These are phyloP conservation scores for Pelmatolapia mariae DNA, from an alignment of 2,113 vertebrate species.

Conservation along the genomic window DNA sequence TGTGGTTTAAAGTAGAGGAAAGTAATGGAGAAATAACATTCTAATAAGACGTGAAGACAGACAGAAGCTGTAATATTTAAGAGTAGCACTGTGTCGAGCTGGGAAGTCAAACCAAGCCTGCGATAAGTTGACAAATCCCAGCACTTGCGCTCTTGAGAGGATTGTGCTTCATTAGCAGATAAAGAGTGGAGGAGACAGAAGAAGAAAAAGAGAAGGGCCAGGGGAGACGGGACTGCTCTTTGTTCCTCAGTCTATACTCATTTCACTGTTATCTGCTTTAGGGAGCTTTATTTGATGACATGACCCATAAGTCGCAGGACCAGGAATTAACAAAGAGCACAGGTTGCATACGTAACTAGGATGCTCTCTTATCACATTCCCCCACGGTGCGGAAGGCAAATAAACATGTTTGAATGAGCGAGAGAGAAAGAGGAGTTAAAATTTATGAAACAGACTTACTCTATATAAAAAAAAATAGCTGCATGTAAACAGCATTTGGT, in stretches of 20 bases:
- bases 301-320: conserved; percentile 33
- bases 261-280: conserved; percentile 23
- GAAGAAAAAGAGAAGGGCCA: background rate
- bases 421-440: background rate
- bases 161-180: conserved; percentile 60
- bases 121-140: conserved; percentile 38
- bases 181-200: conserved; percentile 23
- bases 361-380: background rate
- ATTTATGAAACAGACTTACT: background rate
- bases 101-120: background rate
- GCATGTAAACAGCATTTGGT: background rate
- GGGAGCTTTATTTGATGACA: conserved; percentile 22
- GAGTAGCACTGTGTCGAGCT: conserved; percentile 3
- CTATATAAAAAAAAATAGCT: background rate
- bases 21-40: background rate
- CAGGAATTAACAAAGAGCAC: conserved; percentile 17
- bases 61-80: conserved; percentile 1
- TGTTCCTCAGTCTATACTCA: conserved; percentile 35
- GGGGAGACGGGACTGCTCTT: conserved; percentile 6
- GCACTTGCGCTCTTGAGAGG: conserved; percentile 31
- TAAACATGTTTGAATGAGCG: background rate
- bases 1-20: background rate
- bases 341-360: background rate
- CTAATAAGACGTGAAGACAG: background rate
- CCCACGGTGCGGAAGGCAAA: background rate